These are phyloP conservation scores for Euplexia lucipara DNA, from an alignment of 2,888 invertebrate species.

Conservation along the genomic window DNA sequence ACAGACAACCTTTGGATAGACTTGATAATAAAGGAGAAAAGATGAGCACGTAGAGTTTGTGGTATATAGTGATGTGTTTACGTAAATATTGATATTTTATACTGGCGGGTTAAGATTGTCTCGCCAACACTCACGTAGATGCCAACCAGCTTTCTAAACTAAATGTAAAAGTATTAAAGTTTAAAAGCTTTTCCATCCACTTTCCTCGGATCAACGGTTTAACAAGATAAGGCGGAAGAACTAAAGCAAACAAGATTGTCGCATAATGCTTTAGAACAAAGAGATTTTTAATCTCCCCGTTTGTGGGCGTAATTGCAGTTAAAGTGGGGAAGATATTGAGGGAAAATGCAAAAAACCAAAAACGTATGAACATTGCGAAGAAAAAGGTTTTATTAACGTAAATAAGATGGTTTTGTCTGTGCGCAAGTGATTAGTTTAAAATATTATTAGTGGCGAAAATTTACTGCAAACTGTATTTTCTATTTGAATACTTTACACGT, in stretches of 20 bases:
- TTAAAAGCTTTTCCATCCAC: constrained; percentile 54
- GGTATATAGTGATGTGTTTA: too few relatives aligned
- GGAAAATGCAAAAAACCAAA: not conserved
- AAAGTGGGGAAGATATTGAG: not conserved
- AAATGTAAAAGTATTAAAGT: constrained; percentile 36
- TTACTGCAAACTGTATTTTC: too few relatives aligned
- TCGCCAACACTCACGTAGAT: not conserved
- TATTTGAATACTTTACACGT: too few relatives aligned
- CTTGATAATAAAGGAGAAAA: too few relatives aligned
- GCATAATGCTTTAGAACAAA: constrained; percentile 18
- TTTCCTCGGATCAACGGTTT: constrained; percentile 31
- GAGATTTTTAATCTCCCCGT: constrained; percentile 4
- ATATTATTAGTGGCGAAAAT: too few relatives aligned
- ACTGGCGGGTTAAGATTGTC: not conserved
- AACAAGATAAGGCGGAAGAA: constrained; percentile 29
- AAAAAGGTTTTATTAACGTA: too few relatives aligned
- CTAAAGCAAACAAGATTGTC: constrained; percentile 13
- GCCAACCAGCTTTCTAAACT: constrained; percentile 21
- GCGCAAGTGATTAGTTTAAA: not conserved
- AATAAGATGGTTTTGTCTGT: not conserved
- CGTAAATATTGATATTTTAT: not conserved
- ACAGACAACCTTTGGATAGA: too few relatives aligned
- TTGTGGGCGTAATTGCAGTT: not conserved
- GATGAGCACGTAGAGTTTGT: too few relatives aligned
- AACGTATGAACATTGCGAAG: too few relatives aligned